phyloP scores from a whole-genome alignment of 2,888 invertebrate genomes.

The Amiota communis region DNA sequence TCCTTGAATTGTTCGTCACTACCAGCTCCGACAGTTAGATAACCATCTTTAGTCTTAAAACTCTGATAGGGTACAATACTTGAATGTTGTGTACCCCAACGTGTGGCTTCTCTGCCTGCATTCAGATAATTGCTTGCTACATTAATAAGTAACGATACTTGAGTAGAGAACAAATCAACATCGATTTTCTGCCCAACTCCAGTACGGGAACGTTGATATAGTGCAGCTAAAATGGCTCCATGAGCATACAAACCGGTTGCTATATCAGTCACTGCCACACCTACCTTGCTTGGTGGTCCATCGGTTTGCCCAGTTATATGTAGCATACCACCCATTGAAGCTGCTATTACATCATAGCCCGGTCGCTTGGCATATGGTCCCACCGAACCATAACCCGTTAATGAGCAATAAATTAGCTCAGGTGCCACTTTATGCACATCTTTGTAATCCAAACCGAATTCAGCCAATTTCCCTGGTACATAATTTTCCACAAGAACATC shows the following conservation, averaged over 20 bases:
- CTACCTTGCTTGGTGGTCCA: conserved; percentile 91
- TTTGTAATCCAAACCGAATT: conserved; percentile 86
- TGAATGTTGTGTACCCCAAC: conserved; percentile 95
- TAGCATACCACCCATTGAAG: conserved; percentile 91
- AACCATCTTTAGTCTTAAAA: conserved; percentile 87
- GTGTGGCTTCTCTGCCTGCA: conserved; percentile 82
- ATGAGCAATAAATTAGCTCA: conserved; percentile 90
- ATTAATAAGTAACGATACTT: conserved; percentile 90
- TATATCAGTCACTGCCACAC: conserved; percentile 95
- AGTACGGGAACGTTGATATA: conserved; percentile 84
- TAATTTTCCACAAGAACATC: conserved; percentile 96
- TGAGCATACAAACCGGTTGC: conserved; percentile 95
- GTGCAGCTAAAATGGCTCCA: conserved; percentile 93
- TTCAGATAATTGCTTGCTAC: conserved; percentile 93
- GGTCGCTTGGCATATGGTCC: conserved; percentile 91
- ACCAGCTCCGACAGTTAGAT: conserved; percentile 90
- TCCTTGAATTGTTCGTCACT: conserved; percentile 86
- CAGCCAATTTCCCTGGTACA: conserved; percentile 89
- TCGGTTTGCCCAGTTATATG: conserved; percentile 89
- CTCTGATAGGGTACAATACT: conserved; percentile 96
- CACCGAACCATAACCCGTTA: conserved; percentile 91
- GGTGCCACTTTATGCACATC: conserved; percentile 82
- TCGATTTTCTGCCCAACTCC: conserved; percentile 93
- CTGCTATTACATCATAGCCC: conserved; percentile 97
- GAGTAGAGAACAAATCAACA: conserved; percentile 93